Percentiles rank a stretch among this genome's conserved stretches.
Evolutionary conservation across 35 echinoderm and acorn worm genomes (phyloP).

Genomic region (Chiridota heheva): DNA sequence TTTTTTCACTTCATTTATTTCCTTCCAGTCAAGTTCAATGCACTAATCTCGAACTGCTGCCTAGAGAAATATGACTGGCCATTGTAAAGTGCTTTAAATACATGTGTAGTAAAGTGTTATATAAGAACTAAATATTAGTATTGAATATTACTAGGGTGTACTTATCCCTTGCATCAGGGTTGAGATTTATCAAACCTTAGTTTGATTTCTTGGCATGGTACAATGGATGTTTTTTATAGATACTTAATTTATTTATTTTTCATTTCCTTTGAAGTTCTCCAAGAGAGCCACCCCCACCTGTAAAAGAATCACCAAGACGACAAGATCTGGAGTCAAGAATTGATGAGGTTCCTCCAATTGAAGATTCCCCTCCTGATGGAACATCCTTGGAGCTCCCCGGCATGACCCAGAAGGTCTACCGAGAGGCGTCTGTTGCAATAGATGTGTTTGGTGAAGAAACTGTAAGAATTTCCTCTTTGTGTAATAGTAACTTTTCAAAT

Average conservation of each 20-base stretch:
- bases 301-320: conserved; percentile 32
- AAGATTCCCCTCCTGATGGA: neutral
- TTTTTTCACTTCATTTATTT: no score
- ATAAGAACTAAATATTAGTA: no score
- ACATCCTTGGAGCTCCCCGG: conserved; percentile 11
- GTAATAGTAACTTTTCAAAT: neutral
- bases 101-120: no score
- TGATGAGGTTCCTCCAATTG: conserved; percentile 15
- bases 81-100: no score
- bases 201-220: no score
- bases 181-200: no score
- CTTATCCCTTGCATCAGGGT: no score
- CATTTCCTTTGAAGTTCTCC: conserved; percentile 51
- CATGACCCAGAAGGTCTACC: conserved; percentile 19
- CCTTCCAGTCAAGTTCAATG: no score
- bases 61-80: no score
- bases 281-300: conserved; percentile 5
- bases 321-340: neutral
- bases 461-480: conserved; percentile 59
- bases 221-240: neutral
- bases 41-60: no score
- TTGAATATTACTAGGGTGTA: no score
- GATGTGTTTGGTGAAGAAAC: conserved; percentile 76
- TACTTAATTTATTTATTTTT: neutral
- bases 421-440: conserved; percentile 66